phyloP scores from a whole-genome alignment of 1,140 invertebrate genomes.

The Ostrea denselamellosa region DNA sequence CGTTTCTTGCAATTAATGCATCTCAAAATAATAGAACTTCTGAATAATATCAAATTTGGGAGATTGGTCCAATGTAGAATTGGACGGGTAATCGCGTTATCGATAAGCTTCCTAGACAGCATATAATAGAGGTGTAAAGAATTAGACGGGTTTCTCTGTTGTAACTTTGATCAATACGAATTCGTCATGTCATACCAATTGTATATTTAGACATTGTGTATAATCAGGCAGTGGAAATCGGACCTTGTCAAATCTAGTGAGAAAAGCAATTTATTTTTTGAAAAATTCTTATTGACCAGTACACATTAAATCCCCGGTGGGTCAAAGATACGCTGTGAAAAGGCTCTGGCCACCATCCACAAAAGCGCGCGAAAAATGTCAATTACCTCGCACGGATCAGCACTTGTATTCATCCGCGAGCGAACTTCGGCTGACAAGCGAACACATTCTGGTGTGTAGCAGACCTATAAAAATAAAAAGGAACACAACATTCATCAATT shows the following conservation, averaged over 20 bases:
- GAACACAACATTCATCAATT: constrained; percentile 40
- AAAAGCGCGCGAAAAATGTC: constrained; percentile 37
- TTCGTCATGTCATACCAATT: constrained; percentile 42
- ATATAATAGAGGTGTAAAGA: constrained; percentile 11
- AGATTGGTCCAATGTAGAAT: constrained; percentile 6
- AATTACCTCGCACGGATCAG: constrained; percentile 55
- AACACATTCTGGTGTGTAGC: constrained; percentile 49
- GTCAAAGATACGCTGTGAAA: neutral
- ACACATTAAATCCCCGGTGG: neutral
- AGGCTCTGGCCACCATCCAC: neutral
- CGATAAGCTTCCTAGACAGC: neutral
- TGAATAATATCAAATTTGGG: constrained; percentile 36
- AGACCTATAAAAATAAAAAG: constrained; percentile 51
- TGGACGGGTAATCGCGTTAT: constrained; percentile 25
- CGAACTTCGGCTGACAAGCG: constrained; percentile 44
- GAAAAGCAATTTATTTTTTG: constrained; percentile 55
- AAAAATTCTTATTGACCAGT: constrained; percentile 46
- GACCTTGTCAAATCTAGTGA: constrained; percentile 51
- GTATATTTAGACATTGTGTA: constrained; percentile 53
- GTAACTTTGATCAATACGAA: constrained; percentile 22
- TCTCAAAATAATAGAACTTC: constrained; percentile 1
- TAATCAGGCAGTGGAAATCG: constrained; percentile 40
- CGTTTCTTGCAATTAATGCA: neutral
- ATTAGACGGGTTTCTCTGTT: neutral
- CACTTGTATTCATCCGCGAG: constrained; percentile 54